These are phyloP conservation scores for Uria lomvia DNA, from an alignment of 2,113 vertebrate species.

Conservation along the genomic window DNA sequence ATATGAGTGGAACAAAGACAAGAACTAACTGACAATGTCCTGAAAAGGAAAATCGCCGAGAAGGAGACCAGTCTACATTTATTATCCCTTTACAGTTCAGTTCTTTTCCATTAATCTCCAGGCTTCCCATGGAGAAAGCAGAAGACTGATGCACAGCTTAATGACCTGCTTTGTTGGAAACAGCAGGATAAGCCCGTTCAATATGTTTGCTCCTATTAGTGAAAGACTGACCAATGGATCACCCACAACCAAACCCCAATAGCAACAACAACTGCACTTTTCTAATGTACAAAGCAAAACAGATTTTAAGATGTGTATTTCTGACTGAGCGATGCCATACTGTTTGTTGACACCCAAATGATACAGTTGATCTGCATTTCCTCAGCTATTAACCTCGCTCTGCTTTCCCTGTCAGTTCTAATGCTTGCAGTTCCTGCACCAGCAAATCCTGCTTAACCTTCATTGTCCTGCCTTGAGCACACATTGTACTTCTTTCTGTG, in stretches of 20 bases:
- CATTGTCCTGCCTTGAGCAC: background rate
- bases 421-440: background rate
- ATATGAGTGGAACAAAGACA: background rate
- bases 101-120: background rate
- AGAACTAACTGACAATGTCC: background rate
- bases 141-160: background rate
- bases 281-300: background rate
- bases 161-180: background rate
- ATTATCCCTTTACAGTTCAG: background rate
- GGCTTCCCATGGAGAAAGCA: background rate
- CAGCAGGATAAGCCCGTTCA: background rate
- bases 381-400: background rate
- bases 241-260: background rate
- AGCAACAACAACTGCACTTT: background rate
- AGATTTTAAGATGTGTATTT: background rate
- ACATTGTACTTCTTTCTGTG: background rate
- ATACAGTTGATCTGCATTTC: background rate
- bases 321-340: background rate
- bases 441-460: background rate
- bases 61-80: background rate
- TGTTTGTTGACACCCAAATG: accelerated
- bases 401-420: background rate
- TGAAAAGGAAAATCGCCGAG: background rate
- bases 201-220: background rate
- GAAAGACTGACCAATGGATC: background rate